Conservation (phyloP, 2,888 invertebrate genomes). For the Pheosia gnoma region DNA sequence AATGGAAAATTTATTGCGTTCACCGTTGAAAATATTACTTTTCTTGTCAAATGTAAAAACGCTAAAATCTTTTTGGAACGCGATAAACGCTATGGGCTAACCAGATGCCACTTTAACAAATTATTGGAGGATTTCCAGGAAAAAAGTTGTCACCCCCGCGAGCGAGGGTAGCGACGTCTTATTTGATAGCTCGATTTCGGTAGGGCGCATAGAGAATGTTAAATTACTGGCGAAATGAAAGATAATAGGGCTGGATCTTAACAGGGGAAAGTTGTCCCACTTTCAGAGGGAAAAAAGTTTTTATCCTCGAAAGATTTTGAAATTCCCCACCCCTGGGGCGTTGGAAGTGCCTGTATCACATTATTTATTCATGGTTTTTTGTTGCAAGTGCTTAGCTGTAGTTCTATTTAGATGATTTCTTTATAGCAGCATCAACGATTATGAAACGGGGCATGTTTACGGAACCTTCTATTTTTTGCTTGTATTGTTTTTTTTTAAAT, state of each 20-base stretch:
- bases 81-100: constrained; percentile 80
- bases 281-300: constrained; percentile 70
- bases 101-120: constrained; percentile 82
- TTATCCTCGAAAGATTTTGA: constrained; percentile 75
- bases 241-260: constrained; percentile 79
- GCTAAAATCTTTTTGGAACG: constrained; percentile 70
- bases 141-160: constrained; percentile 77
- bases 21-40: constrained; percentile 39
- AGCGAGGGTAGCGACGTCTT: constrained; percentile 67
- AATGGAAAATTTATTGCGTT: constrained; percentile 37
- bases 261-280: constrained; percentile 65
- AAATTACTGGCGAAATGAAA: constrained; percentile 83
- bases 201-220: constrained; percentile 77
- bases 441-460: constrained; percentile 30
- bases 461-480: neutral
- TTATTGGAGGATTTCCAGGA: constrained; percentile 78
- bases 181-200: constrained; percentile 81
- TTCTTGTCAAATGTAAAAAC: constrained; percentile 44
- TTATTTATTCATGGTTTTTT: constrained; percentile 78
- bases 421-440: constrained; percentile 39
- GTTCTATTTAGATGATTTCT: constrained; percentile 49
- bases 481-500: neutral
- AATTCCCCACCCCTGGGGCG: constrained; percentile 64
- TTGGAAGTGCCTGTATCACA: constrained; percentile 52
- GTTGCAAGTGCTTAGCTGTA: constrained; percentile 41